phyloP scores from a whole-genome alignment of 2,888 invertebrate species.

The Acheta domesticus region DNA sequence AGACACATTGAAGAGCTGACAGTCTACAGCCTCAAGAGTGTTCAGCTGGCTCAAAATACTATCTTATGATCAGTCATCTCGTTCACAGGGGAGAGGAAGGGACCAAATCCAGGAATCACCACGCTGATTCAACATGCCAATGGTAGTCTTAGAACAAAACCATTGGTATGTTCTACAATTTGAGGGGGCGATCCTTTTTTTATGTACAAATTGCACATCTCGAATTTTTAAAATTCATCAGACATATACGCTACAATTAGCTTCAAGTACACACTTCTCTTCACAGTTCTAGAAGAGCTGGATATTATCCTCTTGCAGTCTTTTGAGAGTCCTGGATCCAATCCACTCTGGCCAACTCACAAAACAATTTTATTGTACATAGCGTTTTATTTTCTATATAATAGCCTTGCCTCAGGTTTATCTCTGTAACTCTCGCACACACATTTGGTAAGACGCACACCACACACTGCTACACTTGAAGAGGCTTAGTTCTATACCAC shows the following conservation, averaged over 20 bases:
- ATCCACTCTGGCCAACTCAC: slow-evolving; percentile 23
- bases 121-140: not conserved
- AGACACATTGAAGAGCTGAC: slow-evolving; percentile 37
- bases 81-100: slow-evolving; percentile 22
- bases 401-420: slow-evolving; percentile 11
- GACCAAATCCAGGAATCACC: slow-evolving; percentile 3
- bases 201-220: slow-evolving; percentile 18
- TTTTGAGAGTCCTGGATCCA: slow-evolving; percentile 24
- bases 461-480: slow-evolving; percentile 33
- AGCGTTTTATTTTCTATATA: not conserved
- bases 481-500: slow-evolving; percentile 35
- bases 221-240: slow-evolving; percentile 7
- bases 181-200: not conserved
- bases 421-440: slow-evolving; percentile 22
- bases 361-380: not conserved
- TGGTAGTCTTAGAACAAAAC: not conserved
- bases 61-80: slow-evolving; percentile 28
- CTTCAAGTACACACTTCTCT: slow-evolving; percentile 11
- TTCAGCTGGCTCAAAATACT: slow-evolving; percentile 32
- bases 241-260: slow-evolving; percentile 11
- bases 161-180: not conserved
- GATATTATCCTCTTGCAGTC: not conserved
- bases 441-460: slow-evolving; percentile 29
- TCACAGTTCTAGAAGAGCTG: slow-evolving; percentile 8
- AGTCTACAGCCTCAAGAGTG: slow-evolving; percentile 36